Conservation (phyloP, 2,113 vertebrate species). For the Gnathonemus longibarbis region DNA sequence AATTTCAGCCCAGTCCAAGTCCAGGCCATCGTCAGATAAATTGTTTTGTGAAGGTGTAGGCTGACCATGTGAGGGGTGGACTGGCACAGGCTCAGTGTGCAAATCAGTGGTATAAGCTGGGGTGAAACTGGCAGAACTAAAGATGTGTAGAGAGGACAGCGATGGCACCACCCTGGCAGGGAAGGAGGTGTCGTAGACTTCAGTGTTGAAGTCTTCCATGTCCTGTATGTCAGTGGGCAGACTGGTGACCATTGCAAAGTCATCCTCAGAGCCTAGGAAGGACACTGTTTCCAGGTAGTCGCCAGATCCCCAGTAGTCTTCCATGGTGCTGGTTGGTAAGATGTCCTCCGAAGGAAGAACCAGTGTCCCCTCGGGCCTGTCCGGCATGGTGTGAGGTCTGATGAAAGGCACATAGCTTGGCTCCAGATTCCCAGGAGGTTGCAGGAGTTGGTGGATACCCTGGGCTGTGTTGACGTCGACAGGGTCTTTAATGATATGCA, state of each 20-base stretch:
- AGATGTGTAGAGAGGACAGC: conserved; percentile 53
- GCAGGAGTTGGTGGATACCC: conserved; percentile 25
- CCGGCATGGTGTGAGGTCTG: conserved; percentile 46
- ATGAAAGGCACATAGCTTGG: conserved; percentile 58
- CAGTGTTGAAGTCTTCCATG: conserved; percentile 63
- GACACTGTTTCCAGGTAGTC: conserved; percentile 74
- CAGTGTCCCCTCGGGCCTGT: conserved; percentile 55
- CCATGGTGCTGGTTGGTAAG: conserved; percentile 56
- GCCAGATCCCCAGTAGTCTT: conserved; percentile 73
- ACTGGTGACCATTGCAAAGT: conserved; percentile 53
- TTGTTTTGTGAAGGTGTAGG: conserved; percentile 30
- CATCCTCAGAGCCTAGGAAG: conserved; percentile 49
- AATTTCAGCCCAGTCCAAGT: conserved; percentile 51
- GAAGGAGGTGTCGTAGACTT: conserved; percentile 73
- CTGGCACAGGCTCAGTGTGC: conserved; percentile 13
- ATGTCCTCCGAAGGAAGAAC: conserved; percentile 49
- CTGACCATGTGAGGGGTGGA: conserved; percentile 31
- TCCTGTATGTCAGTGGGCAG: conserved; percentile 58
- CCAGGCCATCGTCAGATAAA: conserved; percentile 32
- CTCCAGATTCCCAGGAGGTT: conserved; percentile 37
- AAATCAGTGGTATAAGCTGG: conserved; percentile 22
- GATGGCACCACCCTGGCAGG: conserved; percentile 68
- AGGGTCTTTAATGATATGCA: conserved; percentile 33
- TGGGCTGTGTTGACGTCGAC: conserved; percentile 29
- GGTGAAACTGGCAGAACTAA: conserved; percentile 33